A percentile compares a stretch with the other conserved stretches of the same genome.
These are phyloP conservation scores for Drosophila infuscata DNA, from an alignment of 2,888 invertebrate genomes.

Conservation along the genomic window DNA sequence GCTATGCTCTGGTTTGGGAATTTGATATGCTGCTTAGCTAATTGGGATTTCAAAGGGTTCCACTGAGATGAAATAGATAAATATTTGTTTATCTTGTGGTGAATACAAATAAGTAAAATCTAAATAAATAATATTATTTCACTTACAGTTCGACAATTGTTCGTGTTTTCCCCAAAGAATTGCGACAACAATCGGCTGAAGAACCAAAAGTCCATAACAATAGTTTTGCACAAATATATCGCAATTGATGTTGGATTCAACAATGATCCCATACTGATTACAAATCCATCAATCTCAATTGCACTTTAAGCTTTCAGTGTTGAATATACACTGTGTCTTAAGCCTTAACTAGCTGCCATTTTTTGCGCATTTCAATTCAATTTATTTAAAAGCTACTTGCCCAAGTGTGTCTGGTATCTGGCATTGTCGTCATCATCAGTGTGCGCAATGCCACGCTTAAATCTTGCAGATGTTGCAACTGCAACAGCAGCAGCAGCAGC, in stretches of 20 bases:
- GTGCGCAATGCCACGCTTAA: conserved; percentile 40
- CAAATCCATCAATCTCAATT: background rate
- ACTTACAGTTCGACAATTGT: background rate
- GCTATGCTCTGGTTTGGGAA: background rate
- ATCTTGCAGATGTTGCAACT: conserved; percentile 22
- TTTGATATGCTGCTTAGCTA: conserved; percentile 13
- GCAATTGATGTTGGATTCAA: background rate
- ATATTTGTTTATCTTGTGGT: conserved; percentile 8
- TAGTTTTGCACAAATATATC: background rate
- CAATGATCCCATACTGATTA: background rate
- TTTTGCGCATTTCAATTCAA: conserved; percentile 47
- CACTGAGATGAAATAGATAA: conserved; percentile 1
- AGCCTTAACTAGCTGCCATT: conserved; percentile 30
- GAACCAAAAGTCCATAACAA: background rate
- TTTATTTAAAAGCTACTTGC: conserved; percentile 56
- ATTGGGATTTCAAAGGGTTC: conserved; percentile 2
- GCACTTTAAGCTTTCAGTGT: background rate
- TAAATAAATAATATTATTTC: background rate
- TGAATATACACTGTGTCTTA: background rate
- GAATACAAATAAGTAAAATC: background rate
- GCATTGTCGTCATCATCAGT: conserved; percentile 22
- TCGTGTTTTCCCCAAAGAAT: background rate
- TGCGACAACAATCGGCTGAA: background rate
- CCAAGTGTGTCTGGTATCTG: conserved; percentile 6
- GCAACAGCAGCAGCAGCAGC: conserved; percentile 8